Evolutionary conservation across 2,113 vertebrate genomes (phyloP).

Genomic region (Gnathonemus echidnorhynchus): DNA sequence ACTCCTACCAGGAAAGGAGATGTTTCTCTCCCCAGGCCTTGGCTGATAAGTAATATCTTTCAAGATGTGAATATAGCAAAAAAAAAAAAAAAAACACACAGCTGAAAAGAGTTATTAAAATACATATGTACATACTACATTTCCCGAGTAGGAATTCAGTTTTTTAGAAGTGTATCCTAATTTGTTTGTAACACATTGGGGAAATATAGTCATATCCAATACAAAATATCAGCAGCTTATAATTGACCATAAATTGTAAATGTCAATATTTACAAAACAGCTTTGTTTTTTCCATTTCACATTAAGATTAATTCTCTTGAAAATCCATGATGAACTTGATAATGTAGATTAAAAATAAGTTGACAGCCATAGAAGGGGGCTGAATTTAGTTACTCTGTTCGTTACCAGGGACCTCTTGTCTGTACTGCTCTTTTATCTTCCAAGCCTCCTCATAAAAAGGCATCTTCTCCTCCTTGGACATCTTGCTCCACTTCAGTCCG

Average conservation of each 20-base stretch:
- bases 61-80: not conserved
- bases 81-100: not conserved
- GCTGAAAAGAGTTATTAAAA: not conserved
- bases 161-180: not conserved
- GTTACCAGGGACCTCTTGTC: slow-evolving; percentile 73
- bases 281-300: not conserved
- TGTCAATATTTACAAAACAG: not conserved
- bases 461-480: slow-evolving; percentile 75
- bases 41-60: slow-evolving; percentile 75
- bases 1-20: slow-evolving; percentile 40
- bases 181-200: not conserved
- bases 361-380: not conserved
- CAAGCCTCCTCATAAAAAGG: slow-evolving; percentile 71
- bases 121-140: not conserved
- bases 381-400: not conserved
- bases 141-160: not conserved
- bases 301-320: not conserved
- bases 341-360: not conserved
- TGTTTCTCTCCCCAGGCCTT: slow-evolving; percentile 61
- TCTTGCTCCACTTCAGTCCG: slow-evolving; percentile 71
- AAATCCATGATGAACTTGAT: not conserved
- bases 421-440: slow-evolving; percentile 70
- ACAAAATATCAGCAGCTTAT: not conserved
- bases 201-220: not conserved
- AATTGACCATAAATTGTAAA: not conserved